Evolutionary conservation across 2,797 vertebrate genomes (phyloP).

Genomic region (Squalus acanthias): DNA sequence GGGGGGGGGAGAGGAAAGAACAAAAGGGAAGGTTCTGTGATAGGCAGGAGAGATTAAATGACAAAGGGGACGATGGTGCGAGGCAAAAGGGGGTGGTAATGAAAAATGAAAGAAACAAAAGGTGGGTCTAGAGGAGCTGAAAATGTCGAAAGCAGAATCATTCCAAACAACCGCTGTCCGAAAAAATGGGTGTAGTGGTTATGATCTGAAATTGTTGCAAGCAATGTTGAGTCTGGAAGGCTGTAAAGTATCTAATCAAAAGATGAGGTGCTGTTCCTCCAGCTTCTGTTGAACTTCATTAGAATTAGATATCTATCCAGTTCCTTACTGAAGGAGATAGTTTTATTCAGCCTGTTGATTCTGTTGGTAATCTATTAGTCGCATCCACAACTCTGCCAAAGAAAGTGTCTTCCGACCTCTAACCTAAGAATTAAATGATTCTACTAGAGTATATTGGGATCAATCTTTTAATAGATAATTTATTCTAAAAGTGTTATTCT

Average conservation of each 20-base stretch:
- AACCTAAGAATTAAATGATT: background rate
- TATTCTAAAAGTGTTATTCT: background rate
- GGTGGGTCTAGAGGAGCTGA: background rate
- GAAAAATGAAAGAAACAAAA: background rate
- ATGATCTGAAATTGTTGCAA: background rate
- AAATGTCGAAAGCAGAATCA: background rate
- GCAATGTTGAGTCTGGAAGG: background rate
- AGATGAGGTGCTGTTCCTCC: background rate
- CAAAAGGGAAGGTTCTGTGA: background rate
- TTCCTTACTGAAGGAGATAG: background rate
- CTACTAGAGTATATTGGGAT: background rate
- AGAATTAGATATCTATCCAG: background rate
- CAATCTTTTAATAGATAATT: background rate
- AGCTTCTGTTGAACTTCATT: background rate
- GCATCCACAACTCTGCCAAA: too few species aligned
- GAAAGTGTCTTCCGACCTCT: background rate
- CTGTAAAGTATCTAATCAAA: background rate
- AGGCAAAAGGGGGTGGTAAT: background rate
- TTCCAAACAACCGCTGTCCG: background rate
- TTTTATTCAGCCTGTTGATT: background rate
- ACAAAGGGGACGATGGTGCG: background rate
- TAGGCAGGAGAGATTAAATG: background rate
- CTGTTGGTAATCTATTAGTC: background rate
- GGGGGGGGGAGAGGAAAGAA: background rate
- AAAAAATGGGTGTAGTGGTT: background rate